These are phyloP conservation scores for Felis catus DNA, from an alignment of 2,113 vertebrate species.

Conservation along the genomic window DNA sequence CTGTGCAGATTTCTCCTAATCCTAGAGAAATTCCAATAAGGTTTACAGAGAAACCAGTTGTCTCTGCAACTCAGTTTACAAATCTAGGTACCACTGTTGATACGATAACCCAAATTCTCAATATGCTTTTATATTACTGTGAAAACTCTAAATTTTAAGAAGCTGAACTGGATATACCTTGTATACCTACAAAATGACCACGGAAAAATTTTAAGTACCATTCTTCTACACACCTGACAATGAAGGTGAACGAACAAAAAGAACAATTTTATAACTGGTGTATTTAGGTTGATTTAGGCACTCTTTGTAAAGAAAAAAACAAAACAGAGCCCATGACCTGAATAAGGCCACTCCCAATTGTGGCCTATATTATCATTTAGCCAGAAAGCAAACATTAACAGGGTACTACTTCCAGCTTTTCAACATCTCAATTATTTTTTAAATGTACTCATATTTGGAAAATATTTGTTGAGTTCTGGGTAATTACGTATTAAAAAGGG, in stretches of 20 bases:
- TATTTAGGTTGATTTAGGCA: conserved; percentile 13
- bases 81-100: neutral
- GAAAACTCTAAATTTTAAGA: conserved; percentile 34
- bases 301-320: neutral
- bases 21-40: neutral
- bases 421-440: neutral
- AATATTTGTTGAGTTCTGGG: neutral
- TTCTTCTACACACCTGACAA: conserved; percentile 31
- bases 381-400: neutral
- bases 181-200: conserved; percentile 26
- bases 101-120: neutral
- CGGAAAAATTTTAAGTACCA: conserved; percentile 15
- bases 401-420: neutral
- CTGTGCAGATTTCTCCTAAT: conserved; percentile 10
- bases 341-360: neutral
- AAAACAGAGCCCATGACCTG: neutral
- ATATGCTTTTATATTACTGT: neutral
- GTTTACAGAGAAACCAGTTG: neutral
- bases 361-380: neutral
- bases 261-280: neutral
- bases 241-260: conserved; percentile 11
- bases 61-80: conserved; percentile 39
- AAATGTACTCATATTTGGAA: no score
- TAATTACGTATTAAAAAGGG: neutral
- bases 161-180: neutral